Conservation (phyloP, 2,888 invertebrate species). For the Hyppa rectilinea region DNA sequence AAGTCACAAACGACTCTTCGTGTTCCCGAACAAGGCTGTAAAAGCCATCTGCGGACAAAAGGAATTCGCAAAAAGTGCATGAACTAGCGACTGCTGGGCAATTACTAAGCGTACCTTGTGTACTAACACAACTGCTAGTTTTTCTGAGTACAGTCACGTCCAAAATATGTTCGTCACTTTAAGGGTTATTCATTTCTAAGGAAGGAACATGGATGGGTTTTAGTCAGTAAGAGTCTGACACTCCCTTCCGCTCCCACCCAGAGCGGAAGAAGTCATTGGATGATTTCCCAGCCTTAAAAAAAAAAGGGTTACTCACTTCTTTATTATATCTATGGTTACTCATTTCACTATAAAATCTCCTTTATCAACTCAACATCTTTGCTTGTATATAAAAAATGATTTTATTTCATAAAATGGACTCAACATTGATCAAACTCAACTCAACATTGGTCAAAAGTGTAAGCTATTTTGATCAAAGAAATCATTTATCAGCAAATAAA, state of each 20-base stretch:
- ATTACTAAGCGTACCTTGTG: not conserved
- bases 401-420: not conserved
- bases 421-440: no score
- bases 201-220: no score
- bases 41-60: slow-evolving; percentile 44
- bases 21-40: slow-evolving; percentile 35
- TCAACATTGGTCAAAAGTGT: not conserved
- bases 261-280: no score
- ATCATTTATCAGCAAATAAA: no score
- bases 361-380: not conserved
- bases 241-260: no score
- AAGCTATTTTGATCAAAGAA: not conserved
- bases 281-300: no score
- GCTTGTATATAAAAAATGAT: not conserved
- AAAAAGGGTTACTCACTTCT: no score
- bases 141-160: not conserved
- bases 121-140: not conserved
- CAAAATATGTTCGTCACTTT: not conserved
- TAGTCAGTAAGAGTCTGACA: no score
- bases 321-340: no score
- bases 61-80: slow-evolving; percentile 35
- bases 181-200: no score
- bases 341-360: not conserved
- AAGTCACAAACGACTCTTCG: slow-evolving; percentile 37
- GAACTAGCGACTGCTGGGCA: slow-evolving; percentile 7